Evolutionary conservation across 2,113 vertebrate genomes (phyloP), one percentile per base, ranked within the genome.

Genomic region (Orycteropus afer): DNA sequence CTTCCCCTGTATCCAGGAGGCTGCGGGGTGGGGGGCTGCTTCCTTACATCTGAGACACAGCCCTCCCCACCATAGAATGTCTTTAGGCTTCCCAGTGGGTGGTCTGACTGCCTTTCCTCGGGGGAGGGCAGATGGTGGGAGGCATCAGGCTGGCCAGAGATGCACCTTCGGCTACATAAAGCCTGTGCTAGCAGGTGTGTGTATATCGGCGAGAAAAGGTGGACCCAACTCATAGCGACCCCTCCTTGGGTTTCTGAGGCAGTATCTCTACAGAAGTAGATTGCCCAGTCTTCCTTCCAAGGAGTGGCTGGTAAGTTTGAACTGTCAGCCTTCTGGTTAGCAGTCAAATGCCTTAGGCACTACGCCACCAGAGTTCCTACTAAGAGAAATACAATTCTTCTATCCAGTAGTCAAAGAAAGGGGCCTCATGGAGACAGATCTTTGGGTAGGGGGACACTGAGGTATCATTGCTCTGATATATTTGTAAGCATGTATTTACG

Each of bases 111-210:
- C 27, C 53, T 84, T 78, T 40, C 37, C 67, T 67, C 5, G 51
- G 6, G 53, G 29, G 1, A 20, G 22, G n/a, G 29, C 74, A 49
- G 57, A 4, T 3, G 20, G n/a, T 11, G 0, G 10, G 2, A 18
- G 37, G 1, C 32, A 42, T 23, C 17, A 37, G n/a, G 25, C 45
- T 17, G 7, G 20, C 34, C 71, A 40, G 67, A 40, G n/a, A 13
- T 77, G 18, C 69, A 45, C 42, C 22, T 45, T 79, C 32, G 23
- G 78, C 61, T 6, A 65, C 29, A 40, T 91, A 29, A 45, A 69
- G 40, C 29, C 37, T 57, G 0, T 65, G 61, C 34, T 78, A 74
- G 34, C 29, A 29, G 3, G n/a, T 10, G 34, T 71, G 69, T 71
- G 37, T 23, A 9, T 40, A 22, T 22, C 69, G n/a, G n/a, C n/a